These are phyloP conservation scores for Gymnogyps californianus DNA, from an alignment of 2,113 vertebrate genomes.

Conservation along the genomic window DNA sequence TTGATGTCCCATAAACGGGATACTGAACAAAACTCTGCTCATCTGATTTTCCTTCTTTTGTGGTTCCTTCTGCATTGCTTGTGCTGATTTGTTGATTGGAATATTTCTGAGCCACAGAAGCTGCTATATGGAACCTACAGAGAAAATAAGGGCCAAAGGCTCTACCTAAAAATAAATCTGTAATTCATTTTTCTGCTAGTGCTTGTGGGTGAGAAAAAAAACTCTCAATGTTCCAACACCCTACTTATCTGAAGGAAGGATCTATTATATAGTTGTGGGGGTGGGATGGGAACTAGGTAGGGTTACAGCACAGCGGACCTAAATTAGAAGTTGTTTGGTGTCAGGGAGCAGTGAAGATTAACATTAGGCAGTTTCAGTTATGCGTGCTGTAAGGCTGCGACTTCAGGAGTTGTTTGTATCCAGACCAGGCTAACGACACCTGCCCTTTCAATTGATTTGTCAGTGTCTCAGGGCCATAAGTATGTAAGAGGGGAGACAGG, in stretches of 20 bases:
- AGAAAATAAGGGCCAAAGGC: conserved; percentile 31
- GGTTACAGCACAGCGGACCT: conserved; percentile 48
- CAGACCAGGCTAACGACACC: rapidly evolving
- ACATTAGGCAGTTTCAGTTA: background rate
- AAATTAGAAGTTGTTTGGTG: conserved; percentile 51
- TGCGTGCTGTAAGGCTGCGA: background rate
- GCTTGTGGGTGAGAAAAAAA: conserved; percentile 38
- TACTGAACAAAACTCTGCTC: background rate
- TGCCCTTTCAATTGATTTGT: background rate
- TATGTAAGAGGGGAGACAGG: rapidly evolving
- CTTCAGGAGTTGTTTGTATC: background rate
- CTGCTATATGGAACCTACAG: background rate
- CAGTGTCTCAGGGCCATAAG: background rate
- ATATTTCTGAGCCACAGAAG: background rate
- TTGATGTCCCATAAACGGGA: background rate
- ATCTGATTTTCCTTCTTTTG: background rate
- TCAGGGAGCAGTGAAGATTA: conserved; percentile 27
- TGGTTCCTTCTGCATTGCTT: background rate
- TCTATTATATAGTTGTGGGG: conserved; percentile 56
- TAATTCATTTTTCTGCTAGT: conserved; percentile 47
- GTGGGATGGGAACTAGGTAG: conserved; percentile 57
- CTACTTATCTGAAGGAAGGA: conserved; percentile 54
- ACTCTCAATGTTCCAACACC: conserved; percentile 46
- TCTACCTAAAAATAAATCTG: conserved; percentile 54
- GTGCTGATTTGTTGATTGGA: background rate